Conservation (phyloP, 2,888 invertebrate genomes). For the Phaonia tiefii region DNA sequence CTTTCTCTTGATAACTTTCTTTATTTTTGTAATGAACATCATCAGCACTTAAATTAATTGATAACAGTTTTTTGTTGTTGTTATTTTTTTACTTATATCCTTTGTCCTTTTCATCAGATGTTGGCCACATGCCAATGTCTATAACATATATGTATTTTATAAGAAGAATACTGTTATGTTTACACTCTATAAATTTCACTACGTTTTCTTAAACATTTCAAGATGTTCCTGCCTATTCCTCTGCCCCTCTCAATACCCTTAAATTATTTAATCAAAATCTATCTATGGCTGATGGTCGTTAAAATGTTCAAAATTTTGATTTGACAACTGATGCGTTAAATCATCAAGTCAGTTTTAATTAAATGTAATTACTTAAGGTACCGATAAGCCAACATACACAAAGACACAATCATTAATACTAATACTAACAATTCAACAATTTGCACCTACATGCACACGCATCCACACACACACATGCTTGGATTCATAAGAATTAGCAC, state of each 20-base stretch:
- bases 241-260: too few species aligned
- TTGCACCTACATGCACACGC: not conserved
- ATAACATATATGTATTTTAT: too few species aligned
- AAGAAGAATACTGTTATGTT: too few species aligned
- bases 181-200: too few species aligned
- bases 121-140: not conserved
- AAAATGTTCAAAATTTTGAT: conserved; percentile 37
- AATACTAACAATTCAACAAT: too few species aligned
- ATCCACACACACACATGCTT: not conserved
- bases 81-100: not conserved
- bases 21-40: conserved; percentile 20
- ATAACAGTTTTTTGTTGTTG: conserved; percentile 42
- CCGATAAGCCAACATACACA: conserved; percentile 8
- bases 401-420: too few species aligned
- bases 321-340: conserved; percentile 51
- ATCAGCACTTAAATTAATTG: conserved; percentile 53
- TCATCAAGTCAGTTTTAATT: conserved; percentile 49
- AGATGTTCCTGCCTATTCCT: not conserved
- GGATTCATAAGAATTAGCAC: conserved; percentile 48
- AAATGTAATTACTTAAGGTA: conserved; percentile 52
- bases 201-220: too few species aligned
- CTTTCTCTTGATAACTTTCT: not conserved
- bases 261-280: too few species aligned
- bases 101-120: not conserved
- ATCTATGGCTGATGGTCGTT: conserved; percentile 1